Evolutionary conservation across 2,797 vertebrate genomes (phyloP).

Genomic region (Corythornis leucogaster): DNA sequence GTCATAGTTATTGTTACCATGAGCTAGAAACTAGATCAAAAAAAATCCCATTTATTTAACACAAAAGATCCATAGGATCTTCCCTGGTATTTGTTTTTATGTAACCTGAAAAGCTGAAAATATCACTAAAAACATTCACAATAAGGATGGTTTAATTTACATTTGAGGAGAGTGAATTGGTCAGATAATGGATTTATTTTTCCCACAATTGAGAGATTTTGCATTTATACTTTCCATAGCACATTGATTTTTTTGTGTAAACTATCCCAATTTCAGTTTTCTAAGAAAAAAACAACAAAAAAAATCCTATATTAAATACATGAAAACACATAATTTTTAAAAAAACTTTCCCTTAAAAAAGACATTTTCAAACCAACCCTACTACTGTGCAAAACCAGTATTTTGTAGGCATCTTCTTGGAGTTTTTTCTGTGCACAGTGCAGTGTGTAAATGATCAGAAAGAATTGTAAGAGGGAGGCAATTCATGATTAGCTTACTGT

Average conservation of each 20-base stretch:
- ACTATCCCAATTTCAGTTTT: background rate
- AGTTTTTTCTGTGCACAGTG: background rate
- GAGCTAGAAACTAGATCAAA: background rate
- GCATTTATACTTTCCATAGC: background rate
- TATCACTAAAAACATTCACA: background rate
- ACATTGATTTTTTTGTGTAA: background rate
- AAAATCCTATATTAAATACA: background rate
- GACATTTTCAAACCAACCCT: background rate
- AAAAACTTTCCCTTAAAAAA: background rate
- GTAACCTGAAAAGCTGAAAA: background rate
- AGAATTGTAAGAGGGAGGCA: background rate
- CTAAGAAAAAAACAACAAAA: background rate
- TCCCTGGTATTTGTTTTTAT: background rate
- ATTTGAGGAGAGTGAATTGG: background rate
- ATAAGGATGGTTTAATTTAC: background rate
- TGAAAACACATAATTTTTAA: background rate
- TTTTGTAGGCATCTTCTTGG: background rate
- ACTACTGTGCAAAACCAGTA: background rate
- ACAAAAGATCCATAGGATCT: background rate
- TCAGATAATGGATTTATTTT: background rate
- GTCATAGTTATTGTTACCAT: background rate
- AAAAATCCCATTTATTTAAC: background rate
- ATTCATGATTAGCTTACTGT: slow-evolving; percentile 27
- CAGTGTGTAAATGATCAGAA: background rate
- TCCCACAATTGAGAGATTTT: background rate